These are phyloP conservation scores for Leptopterna dolabrata DNA, from an alignment of 2,888 invertebrate genomes.

Conservation along the genomic window DNA sequence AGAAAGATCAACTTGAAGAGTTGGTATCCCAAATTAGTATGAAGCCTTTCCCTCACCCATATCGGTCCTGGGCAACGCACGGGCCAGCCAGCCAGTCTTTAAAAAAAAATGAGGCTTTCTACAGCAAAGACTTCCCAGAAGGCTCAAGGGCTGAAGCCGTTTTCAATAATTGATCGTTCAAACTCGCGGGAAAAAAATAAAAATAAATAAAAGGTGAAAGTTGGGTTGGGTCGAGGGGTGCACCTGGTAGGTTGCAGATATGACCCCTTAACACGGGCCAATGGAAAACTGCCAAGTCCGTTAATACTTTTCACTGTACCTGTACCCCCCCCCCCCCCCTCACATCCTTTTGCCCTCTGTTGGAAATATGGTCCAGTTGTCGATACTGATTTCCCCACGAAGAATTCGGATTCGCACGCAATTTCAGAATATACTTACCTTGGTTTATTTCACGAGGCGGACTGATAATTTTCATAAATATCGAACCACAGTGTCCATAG, in stretches of 20 bases:
- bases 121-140: background rate
- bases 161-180: background rate
- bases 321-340: background rate
- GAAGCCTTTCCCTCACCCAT: too few species aligned
- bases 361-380: slow-evolving; percentile 30
- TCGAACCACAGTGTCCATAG: too few species aligned
- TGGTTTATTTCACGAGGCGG: too few species aligned
- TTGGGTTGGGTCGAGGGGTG: background rate
- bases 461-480: too few species aligned
- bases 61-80: too few species aligned
- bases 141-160: background rate
- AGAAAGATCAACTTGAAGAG: too few species aligned
- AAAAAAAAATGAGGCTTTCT: too few species aligned
- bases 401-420: too few species aligned
- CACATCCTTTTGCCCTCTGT: background rate
- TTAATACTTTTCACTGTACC: slow-evolving; percentile 22
- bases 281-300: slow-evolving; percentile 7
- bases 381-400: background rate
- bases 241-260: slow-evolving; percentile 50
- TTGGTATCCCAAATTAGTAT: too few species aligned
- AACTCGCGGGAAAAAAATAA: background rate
- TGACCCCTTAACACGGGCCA: slow-evolving; percentile 36
- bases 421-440: too few species aligned
- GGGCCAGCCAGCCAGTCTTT: too few species aligned
- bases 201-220: background rate